A percentile compares a stretch with the other conserved stretches of the same genome.
Conservation (phyloP, 2,888 invertebrate species). For the Hypomecis punctinalis region DNA sequence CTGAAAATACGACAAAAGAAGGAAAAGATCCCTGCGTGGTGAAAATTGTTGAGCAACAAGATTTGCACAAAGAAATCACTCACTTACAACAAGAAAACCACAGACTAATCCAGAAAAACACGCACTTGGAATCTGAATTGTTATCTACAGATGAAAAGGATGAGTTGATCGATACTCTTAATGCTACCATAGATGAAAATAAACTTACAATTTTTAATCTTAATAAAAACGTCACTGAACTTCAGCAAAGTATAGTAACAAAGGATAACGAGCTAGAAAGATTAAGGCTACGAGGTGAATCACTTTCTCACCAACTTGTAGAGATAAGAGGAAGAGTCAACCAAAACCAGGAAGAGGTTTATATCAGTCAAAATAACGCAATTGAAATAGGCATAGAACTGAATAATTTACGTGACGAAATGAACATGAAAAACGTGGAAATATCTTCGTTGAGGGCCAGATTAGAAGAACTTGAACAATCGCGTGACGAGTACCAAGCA, state of each 20-base stretch:
- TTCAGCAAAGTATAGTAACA: constrained; percentile 54
- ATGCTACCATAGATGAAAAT: constrained; percentile 57
- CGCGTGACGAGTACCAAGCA: constrained; percentile 50
- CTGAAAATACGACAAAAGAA: constrained; percentile 11
- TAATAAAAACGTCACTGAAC: constrained; percentile 55
- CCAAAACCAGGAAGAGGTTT: constrained; percentile 58
- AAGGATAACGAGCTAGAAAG: constrained; percentile 66
- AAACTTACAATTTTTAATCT: constrained; percentile 52
- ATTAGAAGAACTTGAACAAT: constrained; percentile 56
- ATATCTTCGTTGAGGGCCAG: constrained; percentile 55
- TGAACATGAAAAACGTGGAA: constrained; percentile 57
- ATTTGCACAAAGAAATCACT: constrained; percentile 48
- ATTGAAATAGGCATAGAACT: constrained; percentile 63
- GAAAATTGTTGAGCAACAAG: constrained; percentile 27
- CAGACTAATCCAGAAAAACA: constrained; percentile 51
- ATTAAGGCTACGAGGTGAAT: constrained; percentile 56
- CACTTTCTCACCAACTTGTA: constrained; percentile 43
- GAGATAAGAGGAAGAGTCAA: constrained; percentile 49
- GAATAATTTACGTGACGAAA: constrained; percentile 58
- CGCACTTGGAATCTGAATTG: constrained; percentile 62
- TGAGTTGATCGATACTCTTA: constrained; percentile 64
- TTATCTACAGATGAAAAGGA: constrained; percentile 72
- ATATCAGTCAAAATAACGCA: constrained; percentile 59
- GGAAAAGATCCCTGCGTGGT: constrained; percentile 25
- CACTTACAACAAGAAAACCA: constrained; percentile 49